Evolutionary conservation across 2,797 vertebrate genomes (phyloP).

Genomic region (Pseudochirops corinnae): DNA sequence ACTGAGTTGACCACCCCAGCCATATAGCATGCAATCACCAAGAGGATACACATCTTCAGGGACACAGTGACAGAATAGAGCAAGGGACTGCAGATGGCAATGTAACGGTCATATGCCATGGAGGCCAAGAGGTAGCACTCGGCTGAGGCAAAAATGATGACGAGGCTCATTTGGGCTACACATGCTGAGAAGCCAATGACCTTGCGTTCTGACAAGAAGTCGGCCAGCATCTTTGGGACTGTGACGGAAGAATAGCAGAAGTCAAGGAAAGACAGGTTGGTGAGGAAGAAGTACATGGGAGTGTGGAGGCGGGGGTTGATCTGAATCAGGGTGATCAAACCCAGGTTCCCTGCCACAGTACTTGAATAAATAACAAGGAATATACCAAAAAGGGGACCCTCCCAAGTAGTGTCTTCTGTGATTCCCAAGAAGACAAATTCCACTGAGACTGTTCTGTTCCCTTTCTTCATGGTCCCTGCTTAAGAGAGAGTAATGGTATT

Average conservation of each 20-base stretch:
- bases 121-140: background rate
- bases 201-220: constrained; percentile 2
- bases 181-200: background rate
- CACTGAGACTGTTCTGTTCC: background rate
- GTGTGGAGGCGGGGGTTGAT: constrained; percentile 25
- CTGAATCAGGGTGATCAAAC: constrained; percentile 3
- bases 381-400: background rate
- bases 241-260: constrained; percentile 2
- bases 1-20: background rate
- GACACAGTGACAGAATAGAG: background rate
- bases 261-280: constrained; percentile 12
- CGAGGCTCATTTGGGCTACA: constrained; percentile 18
- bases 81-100: background rate
- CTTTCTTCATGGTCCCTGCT: background rate
- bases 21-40: background rate
- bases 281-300: background rate
- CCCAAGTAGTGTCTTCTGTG: background rate
- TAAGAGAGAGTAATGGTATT: background rate
- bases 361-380: background rate
- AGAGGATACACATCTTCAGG: background rate
- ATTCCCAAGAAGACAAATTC: background rate
- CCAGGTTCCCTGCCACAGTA: background rate
- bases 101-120: background rate
- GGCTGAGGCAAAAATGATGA: constrained; percentile 10
- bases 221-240: constrained; percentile 25